Evolutionary conservation across 2,888 invertebrate genomes (phyloP), one percentile per base, ranked within the genome.

Genomic region (Iselma pallidipennis): DNA sequence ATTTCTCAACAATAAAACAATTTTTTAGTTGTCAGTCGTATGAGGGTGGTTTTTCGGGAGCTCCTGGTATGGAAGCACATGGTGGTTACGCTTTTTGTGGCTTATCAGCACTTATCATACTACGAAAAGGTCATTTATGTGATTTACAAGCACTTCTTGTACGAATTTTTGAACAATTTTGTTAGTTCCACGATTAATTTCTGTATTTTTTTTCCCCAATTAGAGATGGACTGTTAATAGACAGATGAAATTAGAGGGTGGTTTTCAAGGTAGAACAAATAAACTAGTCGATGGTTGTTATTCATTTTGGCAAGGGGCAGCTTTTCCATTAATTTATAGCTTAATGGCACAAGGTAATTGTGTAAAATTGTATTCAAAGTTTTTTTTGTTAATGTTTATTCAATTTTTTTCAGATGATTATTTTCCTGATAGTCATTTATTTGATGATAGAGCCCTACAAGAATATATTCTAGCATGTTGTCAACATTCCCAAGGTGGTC

Each of bases 31-130:
- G 98, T 83, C 98, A 99, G 82, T 96, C 97, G 0, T 99, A 98
- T 83, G 99, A 99, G 83, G 99, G 99, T 48, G 99, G 99, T 0
- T 99, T 99, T 84, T 93, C 92, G 37, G 98, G 97, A 0, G 91
- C 87, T 69, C 95, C 95, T 0, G 95, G 94, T 7, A 89, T 95
- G 87, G 99, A 99, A 82, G 98, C 99, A 5, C 99, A 99, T 83
- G 99, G 99, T 2, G 99, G 99, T n/a, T 99, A 99, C 82, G 91
- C 98, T 1, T 99, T 95, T 82, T 99, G 99, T 85, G 98, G 95
- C 0, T 86, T 98, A 65, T 96, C 98, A 55, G 88, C 95, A 1
- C 84, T 99, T 49, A 88, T 92, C 2, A 83, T 99, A 62, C 84
- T 99, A 14, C 89, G 90, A 67, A 88, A 89, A 76, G 87, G 90